These are phyloP conservation scores for Aleiodes testaceus DNA, from an alignment of 2,888 invertebrate species.

Conservation along the genomic window DNA sequence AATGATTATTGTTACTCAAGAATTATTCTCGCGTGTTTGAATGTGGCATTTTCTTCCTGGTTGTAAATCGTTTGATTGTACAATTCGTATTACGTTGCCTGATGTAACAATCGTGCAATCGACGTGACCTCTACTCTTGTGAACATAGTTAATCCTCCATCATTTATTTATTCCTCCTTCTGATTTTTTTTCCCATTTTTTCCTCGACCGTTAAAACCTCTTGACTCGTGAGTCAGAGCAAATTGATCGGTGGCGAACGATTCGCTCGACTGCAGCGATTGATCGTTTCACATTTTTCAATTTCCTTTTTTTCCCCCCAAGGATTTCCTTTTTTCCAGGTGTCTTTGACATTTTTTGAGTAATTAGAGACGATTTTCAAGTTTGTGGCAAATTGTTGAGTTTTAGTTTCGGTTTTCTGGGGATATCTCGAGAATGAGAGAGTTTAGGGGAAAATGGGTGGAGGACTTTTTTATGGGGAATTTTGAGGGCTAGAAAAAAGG, in stretches of 20 bases:
- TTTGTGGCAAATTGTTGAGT: too few species aligned
- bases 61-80: slow-evolving; percentile 27
- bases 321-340: neutral
- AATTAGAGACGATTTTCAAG: too few species aligned
- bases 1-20: slow-evolving; percentile 8
- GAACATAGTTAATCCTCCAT: slow-evolving; percentile 41
- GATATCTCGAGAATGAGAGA: too few species aligned
- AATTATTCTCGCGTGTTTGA: slow-evolving; percentile 8
- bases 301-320: neutral
- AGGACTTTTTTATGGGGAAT: too few species aligned
- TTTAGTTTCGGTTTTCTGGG: too few species aligned
- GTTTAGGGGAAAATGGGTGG: too few species aligned
- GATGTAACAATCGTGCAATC: slow-evolving; percentile 41
- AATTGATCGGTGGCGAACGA: slow-evolving; percentile 42
- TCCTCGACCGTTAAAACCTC: slow-evolving; percentile 27
- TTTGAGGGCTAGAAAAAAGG: too few species aligned
- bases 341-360: too few species aligned
- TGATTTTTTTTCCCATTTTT: slow-evolving; percentile 8
- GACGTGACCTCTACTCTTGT: slow-evolving; percentile 40
- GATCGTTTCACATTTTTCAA: slow-evolving; percentile 3
- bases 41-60: slow-evolving; percentile 30
- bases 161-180: slow-evolving; percentile 20
- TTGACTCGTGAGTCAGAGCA: slow-evolving; percentile 30
- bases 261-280: slow-evolving; percentile 34
- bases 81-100: slow-evolving; percentile 12